A percentile compares a stretch with the other conserved stretches of the same genome.
Evolutionary conservation across 2,888 invertebrate genomes (phyloP).

Genomic region (Phyllotreta striolata): DNA sequence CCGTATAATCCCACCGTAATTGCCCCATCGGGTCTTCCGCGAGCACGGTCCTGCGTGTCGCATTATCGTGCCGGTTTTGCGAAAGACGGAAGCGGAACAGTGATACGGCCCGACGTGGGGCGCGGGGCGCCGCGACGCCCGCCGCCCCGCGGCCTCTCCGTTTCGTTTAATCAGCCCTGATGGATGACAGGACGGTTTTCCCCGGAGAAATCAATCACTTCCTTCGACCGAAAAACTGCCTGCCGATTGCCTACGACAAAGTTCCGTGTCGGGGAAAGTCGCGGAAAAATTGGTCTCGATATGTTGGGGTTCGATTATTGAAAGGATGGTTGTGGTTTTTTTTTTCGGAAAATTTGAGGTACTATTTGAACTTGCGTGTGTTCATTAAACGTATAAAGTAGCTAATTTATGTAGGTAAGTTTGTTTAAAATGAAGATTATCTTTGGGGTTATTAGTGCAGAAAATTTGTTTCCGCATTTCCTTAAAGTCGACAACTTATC

Average conservation of each 20-base stretch:
- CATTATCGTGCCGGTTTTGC: too few relatives aligned
- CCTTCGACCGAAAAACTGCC: slow-evolving; percentile 56
- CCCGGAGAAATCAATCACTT: slow-evolving; percentile 60
- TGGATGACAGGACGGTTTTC: slow-evolving; percentile 57
- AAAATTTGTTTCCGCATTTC: slow-evolving; percentile 7
- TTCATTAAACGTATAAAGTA: too few relatives aligned
- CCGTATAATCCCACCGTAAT: too few relatives aligned
- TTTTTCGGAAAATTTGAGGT: neutral
- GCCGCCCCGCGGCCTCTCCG: neutral
- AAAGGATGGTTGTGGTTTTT: neutral
- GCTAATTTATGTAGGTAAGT: too few relatives aligned
- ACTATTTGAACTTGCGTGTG: too few relatives aligned
- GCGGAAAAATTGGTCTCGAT: neutral
- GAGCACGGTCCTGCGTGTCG: too few relatives aligned
- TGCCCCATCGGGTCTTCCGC: too few relatives aligned
- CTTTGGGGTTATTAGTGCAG: too few relatives aligned
- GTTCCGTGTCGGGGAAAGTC: neutral
- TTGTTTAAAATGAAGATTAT: too few relatives aligned
- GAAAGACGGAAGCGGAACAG: too few relatives aligned
- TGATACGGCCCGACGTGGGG: too few relatives aligned
- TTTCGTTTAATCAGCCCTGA: slow-evolving; percentile 59
- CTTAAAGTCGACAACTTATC: slow-evolving; percentile 14
- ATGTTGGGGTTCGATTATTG: neutral
- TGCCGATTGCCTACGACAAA: slow-evolving; percentile 52
- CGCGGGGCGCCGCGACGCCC: too few relatives aligned